Conservation (phyloP, 2,888 invertebrate species). For the Subacronicta megacephala region DNA sequence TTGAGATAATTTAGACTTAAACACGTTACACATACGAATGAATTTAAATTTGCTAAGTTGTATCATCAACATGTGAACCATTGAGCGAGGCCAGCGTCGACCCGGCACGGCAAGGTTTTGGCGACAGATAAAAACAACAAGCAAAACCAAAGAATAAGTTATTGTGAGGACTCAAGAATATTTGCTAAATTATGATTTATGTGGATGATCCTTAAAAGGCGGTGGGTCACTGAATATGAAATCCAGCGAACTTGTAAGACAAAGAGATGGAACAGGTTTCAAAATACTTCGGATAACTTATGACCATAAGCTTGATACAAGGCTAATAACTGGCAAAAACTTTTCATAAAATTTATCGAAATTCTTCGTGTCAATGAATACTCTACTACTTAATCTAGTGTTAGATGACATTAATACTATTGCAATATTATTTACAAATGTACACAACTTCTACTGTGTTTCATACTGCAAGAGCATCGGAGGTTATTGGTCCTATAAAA, state of each 20-base stretch:
- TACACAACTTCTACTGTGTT: conserved; percentile 4
- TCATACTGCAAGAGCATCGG: conserved; percentile 8
- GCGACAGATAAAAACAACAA: conserved; percentile 75
- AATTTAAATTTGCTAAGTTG: conserved; percentile 43
- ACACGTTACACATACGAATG: conserved; percentile 38
- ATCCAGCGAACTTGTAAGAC: conserved; percentile 44
- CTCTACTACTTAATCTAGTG: neutral
- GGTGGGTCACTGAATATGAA: conserved; percentile 32
- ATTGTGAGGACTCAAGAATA: conserved; percentile 57
- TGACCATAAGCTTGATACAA: conserved; percentile 11
- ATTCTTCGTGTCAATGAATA: neutral
- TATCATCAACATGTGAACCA: conserved; percentile 65
- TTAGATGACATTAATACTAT: neutral
- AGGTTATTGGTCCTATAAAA: conserved; percentile 53
- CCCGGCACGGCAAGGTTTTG: conserved; percentile 78
- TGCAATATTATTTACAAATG: neutral
- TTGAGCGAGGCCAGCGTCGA: conserved; percentile 71
- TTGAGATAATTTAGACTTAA: conserved; percentile 50
- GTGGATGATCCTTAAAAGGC: conserved; percentile 39
- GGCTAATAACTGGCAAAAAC: neutral
- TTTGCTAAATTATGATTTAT: conserved; percentile 56
- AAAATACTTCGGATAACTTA: conserved; percentile 2
- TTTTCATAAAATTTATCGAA: neutral
- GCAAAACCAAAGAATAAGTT: conserved; percentile 62
- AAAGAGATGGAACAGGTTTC: conserved; percentile 9